Conservation (phyloP, 2,797 vertebrate species). For the Schizopygopsis malacanthus region DNA sequence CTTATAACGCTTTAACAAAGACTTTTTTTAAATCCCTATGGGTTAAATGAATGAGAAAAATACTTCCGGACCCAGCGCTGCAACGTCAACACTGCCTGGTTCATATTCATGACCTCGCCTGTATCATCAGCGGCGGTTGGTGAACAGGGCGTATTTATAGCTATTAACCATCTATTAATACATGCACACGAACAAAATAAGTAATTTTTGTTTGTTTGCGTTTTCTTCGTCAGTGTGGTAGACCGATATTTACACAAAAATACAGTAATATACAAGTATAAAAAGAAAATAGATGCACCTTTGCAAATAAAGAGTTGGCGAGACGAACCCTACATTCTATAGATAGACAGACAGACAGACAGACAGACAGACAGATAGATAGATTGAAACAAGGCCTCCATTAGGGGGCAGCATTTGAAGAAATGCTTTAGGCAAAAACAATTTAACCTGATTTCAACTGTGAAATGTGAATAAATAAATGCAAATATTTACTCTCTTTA, state of each 20-base stretch:
- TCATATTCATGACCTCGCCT: background rate
- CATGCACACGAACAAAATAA: conserved; percentile 7
- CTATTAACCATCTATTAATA: conserved; percentile 48
- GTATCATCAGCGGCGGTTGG: background rate
- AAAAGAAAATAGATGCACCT: background rate
- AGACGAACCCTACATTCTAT: background rate
- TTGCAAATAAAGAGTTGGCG: background rate
- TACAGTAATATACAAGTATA: background rate
- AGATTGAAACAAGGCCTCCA: background rate
- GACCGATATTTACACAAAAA: background rate
- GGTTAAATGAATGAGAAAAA: background rate
- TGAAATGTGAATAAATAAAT: background rate
- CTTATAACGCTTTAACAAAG: background rate
- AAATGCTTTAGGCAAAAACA: background rate
- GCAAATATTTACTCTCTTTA: background rate
- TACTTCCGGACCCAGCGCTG: background rate
- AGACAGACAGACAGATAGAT: background rate
- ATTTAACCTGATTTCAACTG: background rate
- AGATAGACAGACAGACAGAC: background rate
- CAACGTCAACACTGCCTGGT: background rate
- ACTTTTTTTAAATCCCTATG: background rate
- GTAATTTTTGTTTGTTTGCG: background rate
- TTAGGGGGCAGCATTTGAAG: background rate
- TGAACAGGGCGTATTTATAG: conserved; percentile 57
- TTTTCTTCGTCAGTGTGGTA: background rate